Conservation (phyloP, 35 echinoderm and acorn worm genomes). For the Apostichopus parvimensis region DNA sequence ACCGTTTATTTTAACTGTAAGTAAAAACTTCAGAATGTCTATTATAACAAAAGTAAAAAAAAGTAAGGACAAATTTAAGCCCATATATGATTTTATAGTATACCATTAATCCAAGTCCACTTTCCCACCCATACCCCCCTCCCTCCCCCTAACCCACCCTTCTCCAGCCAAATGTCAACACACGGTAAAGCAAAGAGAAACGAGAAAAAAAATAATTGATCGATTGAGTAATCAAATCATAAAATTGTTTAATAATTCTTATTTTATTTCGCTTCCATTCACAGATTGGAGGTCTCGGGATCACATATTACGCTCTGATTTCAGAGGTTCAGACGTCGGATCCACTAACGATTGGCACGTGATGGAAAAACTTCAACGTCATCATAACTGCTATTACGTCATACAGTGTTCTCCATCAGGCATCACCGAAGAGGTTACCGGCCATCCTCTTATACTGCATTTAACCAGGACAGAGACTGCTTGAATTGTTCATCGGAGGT, state of each 20-base stretch:
- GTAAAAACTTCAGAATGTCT: neutral
- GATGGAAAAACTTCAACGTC: neutral
- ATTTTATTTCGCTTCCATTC: neutral
- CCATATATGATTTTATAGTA: too few relatives aligned
- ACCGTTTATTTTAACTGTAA: slow-evolving; percentile 31
- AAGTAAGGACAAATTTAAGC: too few relatives aligned
- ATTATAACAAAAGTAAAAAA: too few relatives aligned
- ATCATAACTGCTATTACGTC: neutral
- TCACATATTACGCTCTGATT: slow-evolving; percentile 33
- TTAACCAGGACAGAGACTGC: neutral
- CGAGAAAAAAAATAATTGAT: too few relatives aligned
- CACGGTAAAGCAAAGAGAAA: too few relatives aligned
- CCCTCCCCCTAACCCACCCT: too few relatives aligned
- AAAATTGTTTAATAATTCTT: too few relatives aligned
- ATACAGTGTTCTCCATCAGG: too few relatives aligned
- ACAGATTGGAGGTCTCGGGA: slow-evolving; percentile 51
- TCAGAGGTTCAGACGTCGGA: slow-evolving; percentile 24
- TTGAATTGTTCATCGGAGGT: neutral
- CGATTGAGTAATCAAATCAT: too few relatives aligned
- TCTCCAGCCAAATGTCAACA: too few relatives aligned
- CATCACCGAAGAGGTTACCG: neutral
- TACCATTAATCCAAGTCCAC: too few relatives aligned
- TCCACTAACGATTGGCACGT: neutral
- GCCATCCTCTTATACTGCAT: neutral
- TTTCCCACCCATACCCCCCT: too few relatives aligned